Base-by-base conservation (phyloP, 2,113 vertebrate genomes). In the Mellivora capensis region DNA sequence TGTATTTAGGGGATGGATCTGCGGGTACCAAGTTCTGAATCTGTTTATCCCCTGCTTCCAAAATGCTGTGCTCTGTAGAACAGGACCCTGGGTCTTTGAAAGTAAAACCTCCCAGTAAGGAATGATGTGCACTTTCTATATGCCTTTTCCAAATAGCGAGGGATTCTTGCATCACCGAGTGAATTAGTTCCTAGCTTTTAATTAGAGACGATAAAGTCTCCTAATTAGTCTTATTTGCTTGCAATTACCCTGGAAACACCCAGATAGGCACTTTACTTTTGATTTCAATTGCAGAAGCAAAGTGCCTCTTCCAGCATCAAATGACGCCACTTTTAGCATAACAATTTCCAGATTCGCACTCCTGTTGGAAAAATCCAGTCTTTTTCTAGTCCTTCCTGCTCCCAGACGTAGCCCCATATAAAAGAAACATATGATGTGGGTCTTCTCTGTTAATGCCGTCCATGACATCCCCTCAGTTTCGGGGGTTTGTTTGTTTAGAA, bases 211-310 rank as follows among this genome's bases (percentile, higher is more conserved):
- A 0, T 0, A 52, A 71, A 52, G 37, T 31, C 27, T 93, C 81
- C 92, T 91, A 69, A 79, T 59, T 97, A 61, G 72, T 57, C 59
- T 83, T 94, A 72, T 61, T 88, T 95, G 76, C 93, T 97, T 97
- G 83, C 0, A 3, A 37, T 84, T 90, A 37, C 21, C 79, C 92
- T 74, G 72, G 37, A 94, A 93, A 84, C 81, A 67, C 83, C 90
- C 94, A 93, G 1, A 0, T 87, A 81, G n/a, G 15, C 67, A 10
- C 21, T 97, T 93, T 47, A 42, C 42, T 94, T 90, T 87, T 94
- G 52, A 87, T 94, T 95, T 7, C 72, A 90, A 81, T 96, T 97
- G 42, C 69, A 29, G 90, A 82, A 92, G 77, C 47, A 54, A 91
- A 85, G 61, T 89, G n/a, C 89, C 83, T 74, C 72, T 97, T 52